Percentiles rank a stretch among this genome's conserved stretches.
Evolutionary conservation across 2,113 vertebrate species (phyloP).

Genomic region (Sciurus niger): DNA sequence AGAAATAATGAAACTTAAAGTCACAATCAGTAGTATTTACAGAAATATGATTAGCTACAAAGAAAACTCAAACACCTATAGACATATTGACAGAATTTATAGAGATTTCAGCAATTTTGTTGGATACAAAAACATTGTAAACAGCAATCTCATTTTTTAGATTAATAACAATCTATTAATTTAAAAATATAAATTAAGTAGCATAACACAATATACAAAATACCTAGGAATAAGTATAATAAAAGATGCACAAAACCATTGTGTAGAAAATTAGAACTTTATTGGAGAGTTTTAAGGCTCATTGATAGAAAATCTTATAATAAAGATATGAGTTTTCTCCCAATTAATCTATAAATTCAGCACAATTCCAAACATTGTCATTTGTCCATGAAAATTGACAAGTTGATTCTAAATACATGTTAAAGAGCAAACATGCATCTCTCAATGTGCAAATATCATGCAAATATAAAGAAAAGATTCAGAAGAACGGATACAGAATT

Average conservation of each 20-base stretch:
- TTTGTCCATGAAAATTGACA: not conserved
- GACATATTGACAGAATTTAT: not conserved
- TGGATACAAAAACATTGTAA: not conserved
- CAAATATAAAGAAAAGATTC: not conserved
- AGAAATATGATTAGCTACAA: slow-evolving; percentile 34
- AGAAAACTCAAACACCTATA: slow-evolving; percentile 13
- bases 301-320: not conserved
- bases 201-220: not conserved
- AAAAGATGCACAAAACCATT: no score
- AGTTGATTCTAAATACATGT: not conserved
- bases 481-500: not conserved
- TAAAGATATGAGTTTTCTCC: not conserved
- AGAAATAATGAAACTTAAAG: slow-evolving; percentile 9
- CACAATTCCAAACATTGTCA: not conserved
- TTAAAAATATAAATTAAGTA: slow-evolving; percentile 10
- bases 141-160: slow-evolving; percentile 1
- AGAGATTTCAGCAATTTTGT: not conserved
- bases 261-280: no score
- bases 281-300: not conserved
- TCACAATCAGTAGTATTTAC: slow-evolving; percentile 35
- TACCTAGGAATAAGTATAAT: not conserved
- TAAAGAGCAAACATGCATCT: not conserved
- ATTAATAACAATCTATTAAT: not conserved
- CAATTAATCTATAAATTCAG: slow-evolving; percentile 1
- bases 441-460: not conserved